Base-by-base conservation (phyloP, 2,888 invertebrate genomes). In the Phortica magna region DNA sequence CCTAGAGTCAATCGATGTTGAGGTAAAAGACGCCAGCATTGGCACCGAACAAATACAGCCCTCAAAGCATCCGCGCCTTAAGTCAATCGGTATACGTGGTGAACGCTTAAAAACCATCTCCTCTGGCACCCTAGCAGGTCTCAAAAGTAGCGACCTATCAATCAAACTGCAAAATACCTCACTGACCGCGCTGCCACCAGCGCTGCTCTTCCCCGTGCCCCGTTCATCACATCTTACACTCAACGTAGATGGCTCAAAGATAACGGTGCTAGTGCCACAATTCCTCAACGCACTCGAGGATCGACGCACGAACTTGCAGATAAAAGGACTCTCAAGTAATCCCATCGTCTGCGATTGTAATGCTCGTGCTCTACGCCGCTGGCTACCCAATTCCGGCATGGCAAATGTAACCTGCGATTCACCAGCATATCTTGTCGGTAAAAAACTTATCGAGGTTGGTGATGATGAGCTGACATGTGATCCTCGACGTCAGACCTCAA, bases 311-410 rank as follows among this genome's bases (percentile, higher is more conserved):
- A 95, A 95, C 89, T 92, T 97, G 59, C 94, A 94, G 61, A 93
- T 98, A 84, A 92, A 94, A 77, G 97, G 97, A 0, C 92, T 98
- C 59, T 94, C 94, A 70, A 94, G 94, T 4, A 97, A 97, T 91
- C 97, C 97, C 0, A 95, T 98, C 68, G 93, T 94, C 77, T 98
- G 98, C 89, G 97, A 97, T 89, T 98, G 98, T 89, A 95, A 95
- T 85, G 95, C 96, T 0, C 93, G 96, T 81, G 96, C 96, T 2
- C 92, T 98, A 43, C 94, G 96, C 81, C 93, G 96, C 76, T 97
- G 97, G 97, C 90, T 96, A 75, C 95, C 95, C 53, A 93, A 92
- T 77, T 93, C 94, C 1, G 94, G 94, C 65, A 93, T 95, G 93
- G 93, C 93, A 22, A 93, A 93, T 75, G 93, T 95, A 0, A 91